Percentiles rank a stretch among this genome's conserved stretches.
Evolutionary conservation across 2,797 vertebrate species (phyloP).

Genomic region (Microcaecilia unicolor): DNA sequence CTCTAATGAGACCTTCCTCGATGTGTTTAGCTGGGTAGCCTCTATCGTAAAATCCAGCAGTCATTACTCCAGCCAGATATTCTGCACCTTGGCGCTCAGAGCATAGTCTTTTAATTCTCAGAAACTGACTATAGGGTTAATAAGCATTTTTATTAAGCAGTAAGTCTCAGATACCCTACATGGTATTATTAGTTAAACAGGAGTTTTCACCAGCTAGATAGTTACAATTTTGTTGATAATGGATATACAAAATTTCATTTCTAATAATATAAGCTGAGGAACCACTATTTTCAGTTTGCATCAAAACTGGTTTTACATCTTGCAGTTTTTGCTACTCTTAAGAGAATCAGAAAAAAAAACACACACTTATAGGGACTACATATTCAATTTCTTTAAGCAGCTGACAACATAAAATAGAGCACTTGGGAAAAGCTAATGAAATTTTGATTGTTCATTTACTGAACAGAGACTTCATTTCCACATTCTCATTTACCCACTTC

Average conservation of each 20-base stretch:
- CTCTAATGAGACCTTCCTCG: no score
- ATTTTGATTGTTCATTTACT: conserved; percentile 1
- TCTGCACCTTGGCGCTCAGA: no score
- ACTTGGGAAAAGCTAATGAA: conserved; percentile 46
- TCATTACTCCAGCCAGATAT: no score
- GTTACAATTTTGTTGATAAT: conserved; percentile 9
- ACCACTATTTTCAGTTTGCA: conserved; percentile 1
- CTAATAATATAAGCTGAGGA: conserved; percentile 12
- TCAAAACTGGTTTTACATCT: conserved; percentile 3
- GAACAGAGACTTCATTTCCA: conserved; percentile 44
- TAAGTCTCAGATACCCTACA: conserved; percentile 11
- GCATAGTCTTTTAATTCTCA: no score
- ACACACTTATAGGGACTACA: conserved; percentile 44
- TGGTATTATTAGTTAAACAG: conserved; percentile 4
- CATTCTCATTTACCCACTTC: conserved; percentile 43
- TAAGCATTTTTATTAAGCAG: conserved; percentile 5
- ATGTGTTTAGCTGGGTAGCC: no score
- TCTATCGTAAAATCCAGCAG: no score
- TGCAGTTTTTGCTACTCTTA: neutral
- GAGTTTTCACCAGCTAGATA: conserved; percentile 17
- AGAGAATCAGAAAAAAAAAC: conserved; percentile 2
- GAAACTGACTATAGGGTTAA: no score
- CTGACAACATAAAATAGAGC: conserved; percentile 55
- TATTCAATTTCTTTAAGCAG: conserved; percentile 44
- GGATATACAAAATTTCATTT: conserved; percentile 22